A percentile compares a stretch with the other conserved stretches of the same genome.
phyloP scores from a whole-genome alignment of 1,140 invertebrate genomes.

The Nasonia longicornis region DNA sequence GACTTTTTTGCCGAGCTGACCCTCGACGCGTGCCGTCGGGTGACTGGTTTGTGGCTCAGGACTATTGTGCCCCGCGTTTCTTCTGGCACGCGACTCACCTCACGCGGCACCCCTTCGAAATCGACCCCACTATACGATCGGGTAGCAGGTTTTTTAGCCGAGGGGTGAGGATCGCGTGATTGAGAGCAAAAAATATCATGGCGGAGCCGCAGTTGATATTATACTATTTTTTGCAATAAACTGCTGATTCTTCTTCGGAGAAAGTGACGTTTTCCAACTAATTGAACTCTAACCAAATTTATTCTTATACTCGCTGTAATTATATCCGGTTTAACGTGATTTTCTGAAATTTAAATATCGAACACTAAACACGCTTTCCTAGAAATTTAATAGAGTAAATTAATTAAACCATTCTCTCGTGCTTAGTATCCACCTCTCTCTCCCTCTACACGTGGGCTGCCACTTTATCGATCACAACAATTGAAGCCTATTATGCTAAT shows the following conservation, averaged over 20 bases:
- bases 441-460: not conserved
- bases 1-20: slow-evolving; percentile 10
- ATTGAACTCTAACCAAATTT: not conserved
- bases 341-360: too few species aligned
- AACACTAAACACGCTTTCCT: not conserved
- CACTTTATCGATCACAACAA: slow-evolving; percentile 6
- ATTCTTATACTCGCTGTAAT: not conserved
- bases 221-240: too few species aligned
- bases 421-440: too few species aligned
- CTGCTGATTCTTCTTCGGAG: too few species aligned
- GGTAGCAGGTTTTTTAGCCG: not conserved
- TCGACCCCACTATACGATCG: not conserved
- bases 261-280: too few species aligned
- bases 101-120: not conserved
- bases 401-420: slow-evolving; percentile 12
- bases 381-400: not conserved
- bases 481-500: slow-evolving; percentile 22
- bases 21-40: not conserved
- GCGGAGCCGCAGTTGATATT: not conserved
- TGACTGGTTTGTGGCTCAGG: slow-evolving; percentile 11
- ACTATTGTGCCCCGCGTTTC: not conserved
- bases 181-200: not conserved
- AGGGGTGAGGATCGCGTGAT: not conserved
- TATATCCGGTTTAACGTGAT: too few species aligned
- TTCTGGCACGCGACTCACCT: slow-evolving; percentile 9